Evolutionary conservation across 2,113 vertebrate genomes (phyloP), one percentile per base, ranked within the genome.

Genomic region (Boulengeromyrus knoepffleri): DNA sequence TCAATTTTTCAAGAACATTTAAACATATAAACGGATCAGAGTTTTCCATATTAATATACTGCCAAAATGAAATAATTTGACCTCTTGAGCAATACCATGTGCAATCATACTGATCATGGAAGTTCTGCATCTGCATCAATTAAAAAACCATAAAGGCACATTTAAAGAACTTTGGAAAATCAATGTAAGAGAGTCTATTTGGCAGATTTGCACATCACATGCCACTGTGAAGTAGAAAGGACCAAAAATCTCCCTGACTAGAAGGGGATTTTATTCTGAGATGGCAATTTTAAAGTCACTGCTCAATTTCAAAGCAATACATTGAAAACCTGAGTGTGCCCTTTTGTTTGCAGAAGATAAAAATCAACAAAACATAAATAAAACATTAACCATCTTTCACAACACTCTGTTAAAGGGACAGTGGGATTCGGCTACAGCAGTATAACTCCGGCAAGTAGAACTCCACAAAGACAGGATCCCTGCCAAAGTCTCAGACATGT

Each of bases 351-450:
- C 42, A 85, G 36, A 47, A n/a, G 83, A 47, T 47, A 47, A 47
- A 85, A 85, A 85, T 45, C 36, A 47, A 85, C 21, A n/a, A 85
- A 85, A 45, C 83, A 46, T 46, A 85, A 85, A 85, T 85, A 45
- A 85, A 47, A 46, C 36, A 85, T 85, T 47, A n/a, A 10, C 83
- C 45, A 5, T 46, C 42, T 89, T 50, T 89, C 88, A 90, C 49
- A 77, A 58, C 85, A 74, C 83, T 17, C 9, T 47, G 39, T 80
- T 66, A 91, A 84, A 90, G 39, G 45, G 42, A 85, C 13, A 45
- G 80, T 45, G 42, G 36, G 21, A 5, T 31, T 27, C 3, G 3
- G 19, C 7, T 49, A 21, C 24, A 74, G 8, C 39, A 39, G 70
- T 1, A 27, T 70, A 46, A 53, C 4, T 13, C 6, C 19, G 13